Base-by-base conservation (phyloP, 2,797 vertebrate species). In the Channa striata region DNA sequence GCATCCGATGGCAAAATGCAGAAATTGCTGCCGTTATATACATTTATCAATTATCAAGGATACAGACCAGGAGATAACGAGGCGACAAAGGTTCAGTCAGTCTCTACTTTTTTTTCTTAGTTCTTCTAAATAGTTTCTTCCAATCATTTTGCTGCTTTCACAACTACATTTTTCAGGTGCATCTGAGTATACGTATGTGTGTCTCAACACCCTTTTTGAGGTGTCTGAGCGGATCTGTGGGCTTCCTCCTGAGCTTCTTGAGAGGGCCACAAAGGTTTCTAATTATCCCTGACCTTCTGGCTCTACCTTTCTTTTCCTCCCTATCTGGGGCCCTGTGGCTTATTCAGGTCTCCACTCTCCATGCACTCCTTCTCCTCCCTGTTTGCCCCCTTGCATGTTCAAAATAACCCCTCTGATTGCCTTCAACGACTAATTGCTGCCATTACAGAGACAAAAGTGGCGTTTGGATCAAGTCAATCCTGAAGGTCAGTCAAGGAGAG, bases 271-370 rank as follows among this genome's bases (percentile, higher is more conserved):
- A 90, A 93, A 92, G 92, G 88, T 88, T 89, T 92, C 93, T 95
- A 94, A 95, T 95, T 95, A 95, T 93, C 93, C 87, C 89, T 94
- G 93, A 93, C 94, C 94, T 94, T 94, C 91, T 93, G 90, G 81
- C 91, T 90, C 83, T 77, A 80, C 81, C 68, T 85, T 77, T 82
- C 76, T 69, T 72, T 82, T 78, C 83, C 84, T 87, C 86, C 82
- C 84, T 74, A 85, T 80, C 74, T 11, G 40, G 85, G 86, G 82
- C 79, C 87, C 89, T 23, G 72, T 72, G 77, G 84, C 83, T 87
- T 69, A 16, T 75, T 74, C 70, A 65, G 77, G 78, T 74, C 81
- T 72, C 71, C 68, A 43, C 68, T 81, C 81, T 85, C 77, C 62
- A 25, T 68, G 62, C 58, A 13, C 84, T 72, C 68, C 73, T 72